Base-by-base conservation (phyloP, 1,140 invertebrate genomes). In the Teleopsis dalmanni region DNA sequence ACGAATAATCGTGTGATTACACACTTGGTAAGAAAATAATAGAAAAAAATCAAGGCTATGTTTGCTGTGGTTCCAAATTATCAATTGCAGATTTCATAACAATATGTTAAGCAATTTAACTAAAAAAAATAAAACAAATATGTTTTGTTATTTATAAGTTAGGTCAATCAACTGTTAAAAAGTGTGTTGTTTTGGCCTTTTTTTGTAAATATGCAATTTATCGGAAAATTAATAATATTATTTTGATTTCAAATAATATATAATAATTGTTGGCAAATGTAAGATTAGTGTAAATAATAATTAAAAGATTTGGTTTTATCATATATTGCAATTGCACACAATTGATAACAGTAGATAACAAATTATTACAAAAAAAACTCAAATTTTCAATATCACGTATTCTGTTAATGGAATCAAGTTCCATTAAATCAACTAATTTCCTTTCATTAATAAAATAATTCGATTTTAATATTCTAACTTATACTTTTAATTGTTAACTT, bases 1-100 rank as follows among this genome's bases (percentile, higher is more conserved):
- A 34, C 36, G 40, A 31, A 29, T 33, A 52, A 33, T 19, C 36
- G 38, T 37, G 46, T 44, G 22, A 38, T 40, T 29, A 18, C 45
- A 19, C 29, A 52, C 37, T 48, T 52, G 50, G 50, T 52, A 48
- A 52, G 50, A 43, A 21, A 10, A 5, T 31, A 5, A 8, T 38
- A 11, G 26, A 2, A 18, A 16, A 23, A 41, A 14, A n/a, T 31
- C 47, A 48, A 29, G 38, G 38, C 38, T 27, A 48, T 44, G 22
- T 18, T 7, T 19, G 23, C n/a, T n/a, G n/a, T n/a, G n/a, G n/a
- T n/a, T n/a, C n/a, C 27, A 41, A 9, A 4, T 18, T 16, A 31
- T 13, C 14, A 29, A 7, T 21, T 27, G 19, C 13, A 5, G 27
- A 36, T 43, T 43, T 50, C 42, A 31, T 27, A 29, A 14, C 31